Conservation (phyloP, 2,797 vertebrate genomes). For the Sebastes matsubarae region DNA sequence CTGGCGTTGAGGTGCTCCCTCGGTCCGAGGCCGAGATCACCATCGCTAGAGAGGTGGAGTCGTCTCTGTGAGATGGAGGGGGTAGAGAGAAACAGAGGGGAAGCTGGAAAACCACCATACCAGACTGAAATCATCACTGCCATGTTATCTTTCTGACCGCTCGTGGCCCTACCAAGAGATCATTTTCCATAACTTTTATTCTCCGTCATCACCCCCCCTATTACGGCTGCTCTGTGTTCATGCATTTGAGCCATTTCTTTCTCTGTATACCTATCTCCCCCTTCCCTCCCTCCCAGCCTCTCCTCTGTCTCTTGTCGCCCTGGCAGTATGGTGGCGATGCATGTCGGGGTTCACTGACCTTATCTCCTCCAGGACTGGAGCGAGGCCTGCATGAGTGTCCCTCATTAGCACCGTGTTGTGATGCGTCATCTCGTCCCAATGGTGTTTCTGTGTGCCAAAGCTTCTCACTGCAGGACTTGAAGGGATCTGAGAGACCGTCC, state of each 20-base stretch:
- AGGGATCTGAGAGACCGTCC: constrained; percentile 34
- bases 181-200: constrained; percentile 5
- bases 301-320: constrained; percentile 47
- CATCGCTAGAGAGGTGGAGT: constrained; percentile 88
- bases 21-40: constrained; percentile 74
- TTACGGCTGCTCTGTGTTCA: neutral
- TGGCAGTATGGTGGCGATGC: constrained; percentile 53
- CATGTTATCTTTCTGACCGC: constrained; percentile 16
- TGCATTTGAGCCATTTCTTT: constrained; percentile 14
- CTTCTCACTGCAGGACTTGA: constrained; percentile 67
- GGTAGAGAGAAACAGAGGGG: neutral
- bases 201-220: neutral
- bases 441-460: constrained; percentile 80
- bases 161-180: neutral
- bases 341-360: constrained; percentile 62
- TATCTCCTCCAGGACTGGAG: constrained; percentile 60
- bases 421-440: constrained; percentile 51
- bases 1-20: constrained; percentile 46
- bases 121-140: constrained; percentile 26
- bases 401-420: constrained; percentile 65
- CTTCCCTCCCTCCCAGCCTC: neutral
- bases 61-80: constrained; percentile 86
- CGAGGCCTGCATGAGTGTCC: constrained; percentile 70
- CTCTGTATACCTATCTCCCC: constrained; percentile 4
- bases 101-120: constrained; percentile 48